Base-by-base conservation (phyloP, 2,113 vertebrate species). In the Phainopepla nitens region DNA sequence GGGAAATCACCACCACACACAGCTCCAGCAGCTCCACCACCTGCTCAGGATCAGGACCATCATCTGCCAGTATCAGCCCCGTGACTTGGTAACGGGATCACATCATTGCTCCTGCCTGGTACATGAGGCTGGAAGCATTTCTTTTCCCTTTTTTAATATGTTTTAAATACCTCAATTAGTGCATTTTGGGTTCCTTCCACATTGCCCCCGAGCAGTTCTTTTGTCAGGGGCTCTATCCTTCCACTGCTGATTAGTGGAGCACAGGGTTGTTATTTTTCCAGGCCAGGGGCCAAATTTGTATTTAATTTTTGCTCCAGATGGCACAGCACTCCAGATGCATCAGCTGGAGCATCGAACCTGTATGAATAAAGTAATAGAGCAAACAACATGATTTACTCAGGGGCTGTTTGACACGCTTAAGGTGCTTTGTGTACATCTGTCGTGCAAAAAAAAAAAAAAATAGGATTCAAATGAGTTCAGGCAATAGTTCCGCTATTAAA, bases 301-400 rank as follows among this genome's bases (percentile, higher is more conserved):
- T 94, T 94, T 93, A 93, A 95, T 94, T 90, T 94, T 87, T 79
- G 61, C 76, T 89, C 72, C 77, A 93, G 92, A 92, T 96, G 83
- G 87, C 75, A 86, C 50, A 66, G 82, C 39, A 86, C 88, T 94
- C 66, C 49, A 87, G 53, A 84, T 73, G 25, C 66, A 94, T 89
- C 88, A 96, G 65, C 94, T 84, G 85, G 82, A 89, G 69, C 80
- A 94, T 45, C 64, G 24, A 75, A 91, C 90, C 91, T 93, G 89
- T 31, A 53, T 69, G 88, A 94, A 93, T 93, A 80, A 91, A 96
- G 94, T 87, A 79, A 81, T 44, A 88, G 75, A 96, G 94, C 90
- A 95, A 96, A 97, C 45, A 92, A 92, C 36, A 77, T 8, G 69
- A 64, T 88, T 96, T 83, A 79, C 80, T 84, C 93, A 60, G 89